phyloP scores from a whole-genome alignment of 2,888 invertebrate species.

The Leptinotarsa peninsularis region DNA sequence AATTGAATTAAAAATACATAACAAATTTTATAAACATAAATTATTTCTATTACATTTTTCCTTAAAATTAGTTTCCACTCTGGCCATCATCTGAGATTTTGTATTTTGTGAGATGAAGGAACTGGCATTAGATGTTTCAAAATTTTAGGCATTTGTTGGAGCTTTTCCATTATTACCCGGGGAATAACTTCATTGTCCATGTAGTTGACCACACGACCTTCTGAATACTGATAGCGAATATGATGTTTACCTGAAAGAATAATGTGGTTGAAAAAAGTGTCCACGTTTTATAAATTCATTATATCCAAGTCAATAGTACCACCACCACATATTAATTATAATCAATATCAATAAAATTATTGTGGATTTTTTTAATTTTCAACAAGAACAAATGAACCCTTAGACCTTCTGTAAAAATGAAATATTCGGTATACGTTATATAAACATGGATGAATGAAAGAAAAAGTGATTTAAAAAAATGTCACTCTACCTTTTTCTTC shows the following conservation, averaged over 20 bases:
- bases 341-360: no score
- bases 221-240: slow-evolving; percentile 59
- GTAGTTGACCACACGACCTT: slow-evolving; percentile 60
- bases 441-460: no score
- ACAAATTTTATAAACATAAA: slow-evolving; percentile 26
- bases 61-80: slow-evolving; percentile 13
- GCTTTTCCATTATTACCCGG: slow-evolving; percentile 64
- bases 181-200: slow-evolving; percentile 62
- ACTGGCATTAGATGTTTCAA: slow-evolving; percentile 65
- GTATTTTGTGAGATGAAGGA: slow-evolving; percentile 54
- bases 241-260: slow-evolving; percentile 41
- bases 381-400: no score
- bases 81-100: slow-evolving; percentile 48
- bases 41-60: slow-evolving; percentile 27
- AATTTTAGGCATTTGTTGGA: slow-evolving; percentile 67
- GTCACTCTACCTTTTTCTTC: no score
- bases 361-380: no score
- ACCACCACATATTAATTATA: no score
- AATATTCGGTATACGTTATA: no score
- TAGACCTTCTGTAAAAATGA: no score
- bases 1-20: slow-evolving; percentile 1
- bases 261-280: no score
- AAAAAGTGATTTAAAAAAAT: no score
- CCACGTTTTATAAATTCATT: no score
- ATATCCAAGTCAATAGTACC: no score